These are phyloP conservation scores for Rachycentron canadum DNA, from an alignment of 2,797 vertebrate species.

Conservation along the genomic window DNA sequence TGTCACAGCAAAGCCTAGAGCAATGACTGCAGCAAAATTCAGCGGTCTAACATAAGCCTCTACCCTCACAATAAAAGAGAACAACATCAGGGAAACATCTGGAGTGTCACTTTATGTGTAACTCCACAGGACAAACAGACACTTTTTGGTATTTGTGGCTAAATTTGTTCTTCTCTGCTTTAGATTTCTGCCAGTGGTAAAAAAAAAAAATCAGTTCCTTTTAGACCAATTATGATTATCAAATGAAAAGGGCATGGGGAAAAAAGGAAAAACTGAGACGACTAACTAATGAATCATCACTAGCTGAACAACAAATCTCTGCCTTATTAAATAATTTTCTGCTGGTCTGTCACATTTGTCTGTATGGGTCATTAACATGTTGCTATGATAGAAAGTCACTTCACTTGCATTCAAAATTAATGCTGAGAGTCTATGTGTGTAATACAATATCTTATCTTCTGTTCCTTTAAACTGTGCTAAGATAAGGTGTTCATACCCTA, in stretches of 20 bases:
- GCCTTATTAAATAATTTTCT: conserved; percentile 47
- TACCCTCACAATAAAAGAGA: conserved; percentile 20
- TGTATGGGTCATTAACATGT: conserved; percentile 29
- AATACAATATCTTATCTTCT: conserved; percentile 42
- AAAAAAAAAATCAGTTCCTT: conserved; percentile 7
- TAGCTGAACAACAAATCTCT: conserved; percentile 30
- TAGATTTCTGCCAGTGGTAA: background rate
- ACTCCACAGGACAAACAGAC: background rate
- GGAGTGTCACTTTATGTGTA: background rate
- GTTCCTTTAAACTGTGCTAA: conserved; percentile 9
- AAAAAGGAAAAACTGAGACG: background rate
- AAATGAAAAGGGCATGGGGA: conserved; percentile 10
- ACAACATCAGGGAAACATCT: conserved; percentile 19
- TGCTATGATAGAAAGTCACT: conserved; percentile 43
- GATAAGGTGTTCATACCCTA: conserved; percentile 25
- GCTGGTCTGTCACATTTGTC: conserved; percentile 46
- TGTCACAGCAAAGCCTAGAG: conserved; percentile 49
- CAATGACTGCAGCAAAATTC: conserved; percentile 25
- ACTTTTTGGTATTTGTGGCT: conserved; percentile 3
- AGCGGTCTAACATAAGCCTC: conserved; percentile 34
- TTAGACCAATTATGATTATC: conserved; percentile 22
- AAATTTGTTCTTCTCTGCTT: conserved; percentile 17
- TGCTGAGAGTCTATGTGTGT: conserved; percentile 18
- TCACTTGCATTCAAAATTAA: conserved; percentile 30
- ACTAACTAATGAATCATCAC: conserved; percentile 50